These are phyloP conservation scores for Tetrapedia diversipes DNA, from an alignment of 2,888 invertebrate genomes.

Conservation along the genomic window DNA sequence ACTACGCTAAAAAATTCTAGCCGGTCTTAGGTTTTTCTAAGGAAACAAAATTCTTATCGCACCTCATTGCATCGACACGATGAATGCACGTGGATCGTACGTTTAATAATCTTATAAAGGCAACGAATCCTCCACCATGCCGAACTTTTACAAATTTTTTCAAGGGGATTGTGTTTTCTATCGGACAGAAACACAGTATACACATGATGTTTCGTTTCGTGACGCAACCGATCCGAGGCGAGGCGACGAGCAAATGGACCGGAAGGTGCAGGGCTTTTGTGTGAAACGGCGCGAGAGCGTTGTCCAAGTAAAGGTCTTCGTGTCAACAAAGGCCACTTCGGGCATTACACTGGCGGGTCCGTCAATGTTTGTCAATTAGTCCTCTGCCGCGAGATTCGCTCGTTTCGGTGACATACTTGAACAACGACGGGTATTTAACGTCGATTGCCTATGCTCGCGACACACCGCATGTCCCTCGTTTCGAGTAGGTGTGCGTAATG, in stretches of 20 bases:
- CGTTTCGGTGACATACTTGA: conserved; percentile 54
- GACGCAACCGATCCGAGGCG: conserved; percentile 7
- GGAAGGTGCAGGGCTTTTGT: conserved; percentile 74
- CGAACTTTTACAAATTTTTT: background rate
- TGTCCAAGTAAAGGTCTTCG: conserved; percentile 71
- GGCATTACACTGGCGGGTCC: conserved; percentile 63
- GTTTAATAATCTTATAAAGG: too few species aligned
- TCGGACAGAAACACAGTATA: background rate
- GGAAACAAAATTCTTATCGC: too few species aligned
- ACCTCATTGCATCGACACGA: too few species aligned
- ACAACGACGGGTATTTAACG: conserved; percentile 25
- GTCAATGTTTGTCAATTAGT: conserved; percentile 81
- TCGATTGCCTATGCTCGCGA: too few species aligned
- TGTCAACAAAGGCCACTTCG: conserved; percentile 77
- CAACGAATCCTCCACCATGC: conserved; percentile 2
- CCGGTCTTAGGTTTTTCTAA: too few species aligned
- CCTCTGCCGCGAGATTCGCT: conserved; percentile 63
- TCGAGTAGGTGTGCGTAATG: too few species aligned
- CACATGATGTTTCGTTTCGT: conserved; percentile 5
- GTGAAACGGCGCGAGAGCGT: conserved; percentile 65
- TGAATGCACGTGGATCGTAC: too few species aligned
- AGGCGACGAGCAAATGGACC: conserved; percentile 72
- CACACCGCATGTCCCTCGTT: too few species aligned
- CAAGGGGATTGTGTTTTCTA: background rate
- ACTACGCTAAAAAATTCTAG: too few species aligned